Base-by-base conservation (phyloP, 2,797 vertebrate genomes). In the Rhinogobio ventralis region DNA sequence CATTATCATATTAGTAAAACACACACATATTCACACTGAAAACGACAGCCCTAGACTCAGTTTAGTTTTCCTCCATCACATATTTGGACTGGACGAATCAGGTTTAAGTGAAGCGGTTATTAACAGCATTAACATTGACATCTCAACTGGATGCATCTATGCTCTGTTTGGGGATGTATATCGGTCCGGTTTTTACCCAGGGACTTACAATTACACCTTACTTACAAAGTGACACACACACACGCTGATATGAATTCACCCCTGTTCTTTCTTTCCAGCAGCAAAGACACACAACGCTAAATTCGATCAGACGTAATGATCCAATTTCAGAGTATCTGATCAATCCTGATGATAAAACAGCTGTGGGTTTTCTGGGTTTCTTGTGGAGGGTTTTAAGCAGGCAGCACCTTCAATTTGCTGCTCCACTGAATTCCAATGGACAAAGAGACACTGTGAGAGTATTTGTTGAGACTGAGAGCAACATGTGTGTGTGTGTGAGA, bases 391-490 rank as follows among this genome's bases (percentile, higher is more conserved):
- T 82, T 86, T 87, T 92, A 86, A 88, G 83, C 71, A 85, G 71
- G 80, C 83, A 57, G 74, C 85, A 88, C 87, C 87, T 86, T 85
- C 83, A 92, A 94, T 95, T 95, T 94, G 91, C 88, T 90, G 93
- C 93, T 83, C 92, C 89, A 91, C 87, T 93, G 91, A 93, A 89
- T 87, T 88, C 89, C 90, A 91, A 92, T 93, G 92, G 92, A 94
- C 88, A 91, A 93, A 94, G 93, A 92, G 89, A 93, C 81, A 86
- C 91, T 90, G 91, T 90, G 89, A 85, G 87, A 79, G 89, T 92
- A 91, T 92, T 91, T 92, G 92, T 94, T 92, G 92, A 88, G 89
- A 91, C 91, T 91, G 90, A 93, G 86, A 89, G 92, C 88, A 90
- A 92, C 91, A 86, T 39, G 89, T 91, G 91, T 28, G 57, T 66